phyloP scores from a whole-genome alignment of 2,888 invertebrate species.

The Lutraria lutraria region DNA sequence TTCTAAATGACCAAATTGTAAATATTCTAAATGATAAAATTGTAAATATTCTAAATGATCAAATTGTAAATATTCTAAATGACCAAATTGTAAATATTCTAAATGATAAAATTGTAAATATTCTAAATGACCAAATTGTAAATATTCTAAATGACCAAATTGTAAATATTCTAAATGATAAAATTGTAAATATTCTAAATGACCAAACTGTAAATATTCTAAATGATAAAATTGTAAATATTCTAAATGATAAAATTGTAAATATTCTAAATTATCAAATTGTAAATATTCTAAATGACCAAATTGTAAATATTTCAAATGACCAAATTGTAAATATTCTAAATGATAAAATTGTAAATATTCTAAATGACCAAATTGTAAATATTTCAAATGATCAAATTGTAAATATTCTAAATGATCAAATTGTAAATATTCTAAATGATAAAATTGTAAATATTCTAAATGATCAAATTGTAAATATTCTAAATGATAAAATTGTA shows the following conservation, averaged over 20 bases:
- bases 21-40: neutral
- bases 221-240: neutral
- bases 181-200: no score
- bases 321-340: no score
- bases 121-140: neutral
- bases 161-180: neutral
- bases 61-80: neutral
- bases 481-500: neutral
- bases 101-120: no score
- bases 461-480: constrained; percentile 18
- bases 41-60: no score
- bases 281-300: neutral
- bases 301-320: neutral
- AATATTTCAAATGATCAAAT: neutral
- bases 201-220: constrained; percentile 17
- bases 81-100: no score
- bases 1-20: no score
- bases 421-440: neutral
- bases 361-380: neutral
- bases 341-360: no score
- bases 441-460: no score
- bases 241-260: neutral
- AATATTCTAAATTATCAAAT: no score
- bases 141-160: no score
- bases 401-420: no score